Base-by-base conservation (phyloP, 2,888 invertebrate species). In the Podotricha telesiphe region DNA sequence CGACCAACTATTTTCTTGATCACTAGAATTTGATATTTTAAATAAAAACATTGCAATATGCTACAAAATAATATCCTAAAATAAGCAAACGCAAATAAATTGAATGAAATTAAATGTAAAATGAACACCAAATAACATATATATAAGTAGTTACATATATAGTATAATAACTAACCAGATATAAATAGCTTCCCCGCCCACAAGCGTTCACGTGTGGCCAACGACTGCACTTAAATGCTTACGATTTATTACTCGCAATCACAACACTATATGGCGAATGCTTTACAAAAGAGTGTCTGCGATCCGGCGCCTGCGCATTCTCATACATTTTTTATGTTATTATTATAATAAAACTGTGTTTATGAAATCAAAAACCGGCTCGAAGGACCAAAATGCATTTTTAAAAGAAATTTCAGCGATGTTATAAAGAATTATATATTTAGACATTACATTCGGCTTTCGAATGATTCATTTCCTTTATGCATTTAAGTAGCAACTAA, bases 121-220 rank as follows among this genome's bases (percentile, higher is more conserved):
- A 28, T 11, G 47, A 61, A 61, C 40, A 56, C 40, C 48, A 47
- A 58, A 58, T 34, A 45, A 65, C 65, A n/a, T n/a, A n/a, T n/a
- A n/a, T 62, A 55, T 28, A 28, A 4, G 6, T 28, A 28, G 28
- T 28, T 22, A 28, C 19, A 67, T 17, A 48, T 50, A 51, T 42
- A 61, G 28, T 47, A 67, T 67, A 62, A 67, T 59, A 34, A 40
- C 65, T 68, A 70, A 56, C 50, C 51, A 53, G 59, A 77, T 78
- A 82, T 81, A 84, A 84, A 84, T 82, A 81, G 77, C 76, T 69
- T 69, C 70, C 68, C 76, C 82, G 79, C 85, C 84, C 83, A 85
- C 86, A 67, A 73, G 56, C 72, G 67, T 77, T 78, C 81, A 80
- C 79, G 85, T 85, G 85, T 83, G 84, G 84, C 78, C 83, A 78